These are phyloP conservation scores for Phortica variegata DNA, from an alignment of 1,140 invertebrate genomes.

Conservation along the genomic window DNA sequence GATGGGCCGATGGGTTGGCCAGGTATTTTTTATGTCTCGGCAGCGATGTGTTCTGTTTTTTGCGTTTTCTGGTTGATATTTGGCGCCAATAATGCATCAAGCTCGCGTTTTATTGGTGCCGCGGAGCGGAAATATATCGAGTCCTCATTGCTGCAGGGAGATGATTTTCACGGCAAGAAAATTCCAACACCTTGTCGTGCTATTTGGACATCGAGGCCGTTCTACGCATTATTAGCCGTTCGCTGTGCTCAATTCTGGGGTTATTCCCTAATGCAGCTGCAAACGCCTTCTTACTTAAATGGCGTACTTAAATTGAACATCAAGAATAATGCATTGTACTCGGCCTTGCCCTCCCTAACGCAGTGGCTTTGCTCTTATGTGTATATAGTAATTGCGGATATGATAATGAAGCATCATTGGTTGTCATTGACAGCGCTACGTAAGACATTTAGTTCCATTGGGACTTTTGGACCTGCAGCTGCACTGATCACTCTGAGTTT, in stretches of 20 bases:
- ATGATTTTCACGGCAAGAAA: constrained; percentile 45
- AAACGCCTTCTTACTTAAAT: constrained; percentile 68
- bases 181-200: constrained; percentile 68
- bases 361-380: constrained; percentile 69
- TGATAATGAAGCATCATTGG: constrained; percentile 32
- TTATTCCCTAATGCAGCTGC: constrained; percentile 86
- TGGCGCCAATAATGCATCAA: constrained; percentile 67
- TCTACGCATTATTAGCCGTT: constrained; percentile 80
- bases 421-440: constrained; percentile 55
- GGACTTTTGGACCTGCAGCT: constrained; percentile 61
- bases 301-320: constrained; percentile 78
- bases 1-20: constrained; percentile 71
- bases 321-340: constrained; percentile 68
- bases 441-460: constrained; percentile 70
- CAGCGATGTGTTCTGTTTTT: constrained; percentile 64
- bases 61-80: constrained; percentile 64
- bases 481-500: constrained; percentile 66
- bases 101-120: constrained; percentile 61
- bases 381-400: constrained; percentile 57
- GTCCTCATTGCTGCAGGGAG: constrained; percentile 33
- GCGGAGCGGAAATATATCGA: constrained; percentile 68
- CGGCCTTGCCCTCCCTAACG: constrained; percentile 76
- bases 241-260: constrained; percentile 92
- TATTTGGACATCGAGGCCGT: constrained; percentile 75
- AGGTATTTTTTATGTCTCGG: constrained; percentile 76